Evolutionary conservation across 2,113 vertebrate genomes (phyloP), one percentile per base, ranked within the genome.

Genomic region (Noctilio leporinus): DNA sequence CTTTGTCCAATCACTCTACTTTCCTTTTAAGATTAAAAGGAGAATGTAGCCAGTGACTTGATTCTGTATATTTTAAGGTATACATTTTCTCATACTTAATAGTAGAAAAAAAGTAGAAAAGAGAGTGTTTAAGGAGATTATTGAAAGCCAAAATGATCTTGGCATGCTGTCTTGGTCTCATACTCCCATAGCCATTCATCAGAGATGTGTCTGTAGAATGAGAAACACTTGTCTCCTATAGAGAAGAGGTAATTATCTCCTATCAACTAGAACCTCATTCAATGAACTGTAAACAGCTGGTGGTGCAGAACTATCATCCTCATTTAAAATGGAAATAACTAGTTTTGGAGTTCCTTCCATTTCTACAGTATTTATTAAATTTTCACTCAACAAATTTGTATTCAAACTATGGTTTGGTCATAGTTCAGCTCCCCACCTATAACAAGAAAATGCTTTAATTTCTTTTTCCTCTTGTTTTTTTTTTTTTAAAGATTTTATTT

Each of bases 71-170:
- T 96, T 87, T 96, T 83, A 93, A 94, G 40, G 5, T 77, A 11
- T 33, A 87, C 33, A 62, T 96, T 96, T 97, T 88, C 53, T 89
- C 96, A 43, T 19, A 94, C 26, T 78, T 91, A 92, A 85, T n/a
- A n/a, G 35, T 87, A 81, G 45, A 40, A 75, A 83, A 86, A 83
- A 86, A 81, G 65, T 67, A 94, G 94, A 94, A 94, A 93, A 87
- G 64, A n/a, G 77, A 72, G 10, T 91, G 65, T 87, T 97, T 95
- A 93, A 80, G 84, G 92, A 95, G 75, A 83, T 95, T 78, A 38
- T 96, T 97, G 96, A 95, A 96, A 95, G 69, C n/a, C 40, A 96
- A 59, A 89, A 82, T 96, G 78, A 69, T 94, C 26, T 96, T 93
- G 92, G 81, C 57, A 67, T 95, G 26, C 38, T 82, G 14, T 82